These are phyloP conservation scores for Halictus ligatus DNA, from an alignment of 2,888 invertebrate genomes.

Conservation along the genomic window DNA sequence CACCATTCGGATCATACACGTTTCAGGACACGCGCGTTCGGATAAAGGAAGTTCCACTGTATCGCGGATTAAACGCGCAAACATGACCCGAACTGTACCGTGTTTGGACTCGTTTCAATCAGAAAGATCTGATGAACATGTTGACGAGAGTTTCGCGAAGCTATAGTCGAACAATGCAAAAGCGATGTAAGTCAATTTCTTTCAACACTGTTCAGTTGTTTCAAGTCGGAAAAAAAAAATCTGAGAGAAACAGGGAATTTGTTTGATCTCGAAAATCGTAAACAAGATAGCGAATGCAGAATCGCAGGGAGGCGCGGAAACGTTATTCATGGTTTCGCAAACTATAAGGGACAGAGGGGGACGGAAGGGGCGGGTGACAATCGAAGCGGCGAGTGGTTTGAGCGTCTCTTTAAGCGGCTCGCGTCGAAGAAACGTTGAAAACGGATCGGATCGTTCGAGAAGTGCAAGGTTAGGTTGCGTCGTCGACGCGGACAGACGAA, in stretches of 20 bases:
- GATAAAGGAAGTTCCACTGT: too few species aligned
- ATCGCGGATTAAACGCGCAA: neutral
- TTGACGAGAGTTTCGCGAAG: neutral
- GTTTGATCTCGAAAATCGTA: neutral
- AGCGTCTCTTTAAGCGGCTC: neutral
- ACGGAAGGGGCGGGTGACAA: neutral
- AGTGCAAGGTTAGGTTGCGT: constrained; percentile 56
- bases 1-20: neutral
- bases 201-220: neutral
- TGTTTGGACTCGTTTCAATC: neutral
- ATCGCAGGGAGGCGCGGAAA: neutral
- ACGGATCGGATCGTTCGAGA: constrained; percentile 22
- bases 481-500: constrained; percentile 45
- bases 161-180: neutral
- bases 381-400: neutral
- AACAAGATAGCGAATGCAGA: neutral
- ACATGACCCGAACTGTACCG: neutral
- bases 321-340: neutral
- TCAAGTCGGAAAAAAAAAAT: neutral
- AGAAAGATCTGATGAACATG: neutral
- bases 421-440: neutral
- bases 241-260: neutral
- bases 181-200: neutral
- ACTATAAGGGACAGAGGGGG: neutral
- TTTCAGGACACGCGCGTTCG: too few species aligned